These are phyloP conservation scores for Nerophis ophidion DNA, from an alignment of 2,113 vertebrate species.

Conservation along the genomic window DNA sequence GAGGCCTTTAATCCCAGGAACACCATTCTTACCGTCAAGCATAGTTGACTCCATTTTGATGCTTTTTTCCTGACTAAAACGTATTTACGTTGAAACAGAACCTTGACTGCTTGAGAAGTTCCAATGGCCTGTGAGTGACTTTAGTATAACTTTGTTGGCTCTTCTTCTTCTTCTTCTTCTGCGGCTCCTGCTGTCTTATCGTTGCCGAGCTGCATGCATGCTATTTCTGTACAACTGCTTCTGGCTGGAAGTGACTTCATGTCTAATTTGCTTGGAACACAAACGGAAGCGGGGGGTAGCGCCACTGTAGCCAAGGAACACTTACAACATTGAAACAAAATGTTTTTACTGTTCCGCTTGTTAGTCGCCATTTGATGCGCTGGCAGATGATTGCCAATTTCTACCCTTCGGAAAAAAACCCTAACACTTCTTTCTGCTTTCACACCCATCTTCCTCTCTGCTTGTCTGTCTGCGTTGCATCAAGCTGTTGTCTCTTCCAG, in stretches of 20 bases:
- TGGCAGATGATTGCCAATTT: background rate
- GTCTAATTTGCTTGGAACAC: slow-evolving; percentile 57
- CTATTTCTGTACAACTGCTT: slow-evolving; percentile 62
- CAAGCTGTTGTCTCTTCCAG: background rate
- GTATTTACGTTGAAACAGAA: too few relatives aligned
- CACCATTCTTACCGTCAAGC: too few relatives aligned
- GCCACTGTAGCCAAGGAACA: slow-evolving; percentile 22
- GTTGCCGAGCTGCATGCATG: slow-evolving; percentile 61
- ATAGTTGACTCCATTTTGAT: too few relatives aligned
- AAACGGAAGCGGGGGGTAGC: background rate
- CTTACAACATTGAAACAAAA: slow-evolving; percentile 24
- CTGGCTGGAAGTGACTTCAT: slow-evolving; percentile 62
- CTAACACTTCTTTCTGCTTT: slow-evolving; percentile 12
- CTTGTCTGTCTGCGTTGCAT: background rate
- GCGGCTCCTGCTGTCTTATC: slow-evolving; percentile 56
- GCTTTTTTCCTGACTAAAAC: too few relatives aligned
- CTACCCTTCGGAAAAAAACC: slow-evolving; percentile 4
- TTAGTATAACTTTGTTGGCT: slow-evolving; percentile 8
- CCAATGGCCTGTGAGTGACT: background rate
- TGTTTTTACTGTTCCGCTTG: slow-evolving; percentile 1
- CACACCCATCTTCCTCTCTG: background rate
- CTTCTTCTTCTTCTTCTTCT: slow-evolving; percentile 30
- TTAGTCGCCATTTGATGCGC: slow-evolving; percentile 9
- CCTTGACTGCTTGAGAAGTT: background rate
- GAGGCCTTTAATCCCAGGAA: too few relatives aligned